Evolutionary conservation across 2,888 invertebrate species (phyloP), one percentile per base, ranked within the genome.

Genomic region (Elegia similella): DNA sequence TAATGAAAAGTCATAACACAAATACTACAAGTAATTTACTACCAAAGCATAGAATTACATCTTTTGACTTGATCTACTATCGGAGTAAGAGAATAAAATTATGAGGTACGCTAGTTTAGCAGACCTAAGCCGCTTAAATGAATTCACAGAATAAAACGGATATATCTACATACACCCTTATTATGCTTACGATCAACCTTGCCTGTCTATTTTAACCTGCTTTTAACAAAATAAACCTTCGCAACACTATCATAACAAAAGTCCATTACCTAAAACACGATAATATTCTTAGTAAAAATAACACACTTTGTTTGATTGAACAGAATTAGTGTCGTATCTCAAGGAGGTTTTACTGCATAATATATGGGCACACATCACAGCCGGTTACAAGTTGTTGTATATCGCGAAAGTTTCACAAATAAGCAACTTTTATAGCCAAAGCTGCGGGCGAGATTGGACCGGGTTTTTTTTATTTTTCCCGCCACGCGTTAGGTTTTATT

Each of bases 401-500:
- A 75, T 74, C 68, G 72, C 59, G 65, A 66, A 78, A 82, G 72
- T 77, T 78, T 59, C 58, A 58, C 72, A 66, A 73, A 73, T 71
- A 74, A 70, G 69, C 73, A 74, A 76, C 71, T 75, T 77, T 80
- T 75, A 78, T 70, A 67, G 69, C 70, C 68, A 66, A 68, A 75
- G 68, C 73, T 65, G 70, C 70, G 70, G 73, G 62, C 64, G 47
- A 68, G 75, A 76, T 77, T 76, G 70, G 59, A 67, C 63, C 62
- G 65, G n/a, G n/a, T 72, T 75, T 81, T 79, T 38, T 50, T 50
- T 78, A 75, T 81, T 79, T 77, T 76, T 73, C 73, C 65, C 66
- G 68, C 67, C 67, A 65, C 56, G 61, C 70, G 66, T 78, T 72
- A 74, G 73, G 73, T 80, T 81, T 82, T 82, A 83, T 82, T 80